A percentile compares a stretch with the other conserved stretches of the same genome.
Conservation (phyloP, 2,888 invertebrate genomes). For the Andrena praecox region DNA sequence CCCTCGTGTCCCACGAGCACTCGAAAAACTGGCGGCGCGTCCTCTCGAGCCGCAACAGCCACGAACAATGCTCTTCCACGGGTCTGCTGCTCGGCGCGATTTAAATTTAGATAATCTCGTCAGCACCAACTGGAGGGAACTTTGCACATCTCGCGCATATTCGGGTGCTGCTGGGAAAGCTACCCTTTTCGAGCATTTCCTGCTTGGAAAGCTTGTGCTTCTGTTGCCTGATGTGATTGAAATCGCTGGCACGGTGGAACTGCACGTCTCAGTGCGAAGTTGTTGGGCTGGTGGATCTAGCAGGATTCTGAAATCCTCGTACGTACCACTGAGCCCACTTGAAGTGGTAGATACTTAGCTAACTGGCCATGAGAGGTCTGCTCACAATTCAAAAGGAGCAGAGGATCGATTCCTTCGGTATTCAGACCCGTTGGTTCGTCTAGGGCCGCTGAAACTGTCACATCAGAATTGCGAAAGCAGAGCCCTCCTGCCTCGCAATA, state of each 20-base stretch:
- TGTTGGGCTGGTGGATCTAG: no score
- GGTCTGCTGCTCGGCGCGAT: constrained; percentile 55
- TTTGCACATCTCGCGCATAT: constrained; percentile 18
- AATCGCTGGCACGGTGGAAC: no score
- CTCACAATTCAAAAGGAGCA: no score
- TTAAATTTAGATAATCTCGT: constrained; percentile 73
- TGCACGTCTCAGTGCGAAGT: no score
- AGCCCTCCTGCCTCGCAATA: constrained; percentile 10
- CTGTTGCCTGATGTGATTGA: background rate
- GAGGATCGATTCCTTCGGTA: no score
- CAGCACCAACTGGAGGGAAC: constrained; percentile 52
- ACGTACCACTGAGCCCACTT: no score
- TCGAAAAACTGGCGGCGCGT: constrained; percentile 70
- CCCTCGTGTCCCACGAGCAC: constrained; percentile 57
- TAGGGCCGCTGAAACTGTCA: background rate
- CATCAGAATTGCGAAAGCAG: constrained; percentile 5
- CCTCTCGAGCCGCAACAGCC: constrained; percentile 66
- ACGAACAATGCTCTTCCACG: constrained; percentile 65
- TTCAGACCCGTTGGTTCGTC: no score
- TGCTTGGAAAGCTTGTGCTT: background rate
- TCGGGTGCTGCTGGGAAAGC: background rate
- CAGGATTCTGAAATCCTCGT: no score
- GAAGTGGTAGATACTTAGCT: no score
- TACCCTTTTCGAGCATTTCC: background rate
- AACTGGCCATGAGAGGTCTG: no score